A percentile compares a stretch with the other conserved stretches of the same genome.
phyloP scores from a whole-genome alignment of 2,113 vertebrate species.

The Trochalopteron elliotii region DNA sequence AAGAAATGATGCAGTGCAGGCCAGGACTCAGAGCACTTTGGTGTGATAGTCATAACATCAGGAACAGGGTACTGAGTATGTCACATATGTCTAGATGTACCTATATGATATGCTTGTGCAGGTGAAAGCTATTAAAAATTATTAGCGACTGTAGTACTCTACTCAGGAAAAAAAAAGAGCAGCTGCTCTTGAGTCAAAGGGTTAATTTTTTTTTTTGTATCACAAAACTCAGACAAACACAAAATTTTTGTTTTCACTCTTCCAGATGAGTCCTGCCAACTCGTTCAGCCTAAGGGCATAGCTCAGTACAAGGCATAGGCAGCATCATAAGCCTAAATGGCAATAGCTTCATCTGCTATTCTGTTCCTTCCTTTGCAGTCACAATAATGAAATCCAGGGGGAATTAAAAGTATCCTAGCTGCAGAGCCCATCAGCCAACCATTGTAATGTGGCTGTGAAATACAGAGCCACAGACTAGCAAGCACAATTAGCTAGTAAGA shows the following conservation, averaged over 20 bases:
- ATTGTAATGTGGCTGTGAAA: constrained; percentile 11
- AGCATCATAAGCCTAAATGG: not conserved
- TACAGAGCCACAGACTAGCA: constrained; percentile 17
- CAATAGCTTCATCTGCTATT: constrained; percentile 18
- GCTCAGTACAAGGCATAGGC: not conserved
- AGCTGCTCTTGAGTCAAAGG: not conserved
- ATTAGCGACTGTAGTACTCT: not conserved
- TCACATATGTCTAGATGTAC: not conserved
- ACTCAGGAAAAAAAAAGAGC: not conserved
- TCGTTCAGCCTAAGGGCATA: not conserved
- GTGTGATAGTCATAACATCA: not conserved
- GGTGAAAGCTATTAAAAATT: not conserved
- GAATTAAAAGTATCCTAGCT: constrained; percentile 35
- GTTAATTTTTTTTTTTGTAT: not conserved
- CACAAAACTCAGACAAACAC: not conserved
- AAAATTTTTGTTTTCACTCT: not conserved
- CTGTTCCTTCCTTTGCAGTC: constrained; percentile 19
- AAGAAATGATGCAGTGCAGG: not conserved
- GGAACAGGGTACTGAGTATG: not conserved
- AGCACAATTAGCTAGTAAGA: constrained; percentile 34
- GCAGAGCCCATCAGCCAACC: not conserved
- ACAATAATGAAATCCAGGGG: constrained; percentile 35
- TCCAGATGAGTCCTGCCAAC: not conserved
- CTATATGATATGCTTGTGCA: not conserved
- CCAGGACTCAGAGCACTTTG: not conserved